Evolutionary conservation across 2,797 vertebrate species (phyloP).

Genomic region (Cetoscarus ocellatus): DNA sequence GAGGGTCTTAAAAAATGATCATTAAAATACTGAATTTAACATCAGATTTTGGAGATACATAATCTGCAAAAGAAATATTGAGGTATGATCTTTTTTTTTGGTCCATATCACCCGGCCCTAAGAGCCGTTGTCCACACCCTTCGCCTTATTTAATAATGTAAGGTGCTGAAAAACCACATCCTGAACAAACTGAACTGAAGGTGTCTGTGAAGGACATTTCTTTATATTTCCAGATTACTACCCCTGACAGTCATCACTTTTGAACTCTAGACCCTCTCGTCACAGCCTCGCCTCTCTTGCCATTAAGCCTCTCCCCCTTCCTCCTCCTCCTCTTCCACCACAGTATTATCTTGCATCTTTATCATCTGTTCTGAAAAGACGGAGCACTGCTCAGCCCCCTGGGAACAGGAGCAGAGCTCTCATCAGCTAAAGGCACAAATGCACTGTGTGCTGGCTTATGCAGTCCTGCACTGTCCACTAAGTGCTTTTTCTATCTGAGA

Average conservation of each 20-base stretch:
- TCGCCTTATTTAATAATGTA: conserved; percentile 17
- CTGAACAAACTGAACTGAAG: conserved; percentile 13
- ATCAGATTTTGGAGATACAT: too few relatives aligned
- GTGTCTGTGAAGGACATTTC: background rate
- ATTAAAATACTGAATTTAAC: too few relatives aligned
- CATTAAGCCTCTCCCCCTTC: conserved; percentile 46
- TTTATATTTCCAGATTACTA: conserved; percentile 20
- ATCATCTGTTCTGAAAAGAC: conserved; percentile 67
- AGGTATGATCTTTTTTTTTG: too few relatives aligned
- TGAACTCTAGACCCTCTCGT: conserved; percentile 45
- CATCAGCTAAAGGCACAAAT: conserved; percentile 60
- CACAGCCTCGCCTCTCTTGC: conserved; percentile 37
- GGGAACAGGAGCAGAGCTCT: conserved; percentile 69
- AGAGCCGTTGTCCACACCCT: background rate
- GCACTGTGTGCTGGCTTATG: conserved; percentile 53
- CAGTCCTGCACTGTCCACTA: conserved; percentile 57
- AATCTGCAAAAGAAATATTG: too few relatives aligned
- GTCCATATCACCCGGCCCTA: too few relatives aligned
- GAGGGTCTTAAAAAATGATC: too few relatives aligned
- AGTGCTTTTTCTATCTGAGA: conserved; percentile 73
- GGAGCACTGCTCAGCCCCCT: conserved; percentile 40
- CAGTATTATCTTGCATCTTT: conserved; percentile 69
- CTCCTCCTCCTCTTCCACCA: conserved; percentile 2
- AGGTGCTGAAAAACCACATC: conserved; percentile 24
- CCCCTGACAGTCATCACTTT: conserved; percentile 13